Percentiles rank a stretch among this genome's conserved stretches.
Evolutionary conservation across 2,797 vertebrate species (phyloP).

Genomic region (Paramormyrops hopkinsi): DNA sequence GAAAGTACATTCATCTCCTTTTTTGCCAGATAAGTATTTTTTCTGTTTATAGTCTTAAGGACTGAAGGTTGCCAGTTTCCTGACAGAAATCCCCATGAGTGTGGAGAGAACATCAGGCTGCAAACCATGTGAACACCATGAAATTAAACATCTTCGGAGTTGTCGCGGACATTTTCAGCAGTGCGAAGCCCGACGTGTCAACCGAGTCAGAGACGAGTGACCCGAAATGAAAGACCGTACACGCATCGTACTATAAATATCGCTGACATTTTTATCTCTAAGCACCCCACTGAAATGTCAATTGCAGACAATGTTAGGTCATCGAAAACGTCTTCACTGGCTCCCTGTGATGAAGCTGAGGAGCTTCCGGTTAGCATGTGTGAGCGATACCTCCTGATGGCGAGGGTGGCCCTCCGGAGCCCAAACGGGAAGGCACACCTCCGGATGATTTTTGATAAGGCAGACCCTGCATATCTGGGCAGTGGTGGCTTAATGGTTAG

Average conservation of each 20-base stretch:
- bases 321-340: neutral
- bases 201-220: neutral
- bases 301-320: neutral
- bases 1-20: neutral
- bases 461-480: neutral
- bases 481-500: no score
- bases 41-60: neutral
- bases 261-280: neutral
- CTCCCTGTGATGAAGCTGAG: neutral
- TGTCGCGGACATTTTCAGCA: neutral
- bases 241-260: neutral
- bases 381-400: neutral
- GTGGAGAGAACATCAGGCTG: neutral
- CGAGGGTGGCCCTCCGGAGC: neutral
- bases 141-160: neutral
- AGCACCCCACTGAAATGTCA: neutral
- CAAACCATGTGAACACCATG: neutral
- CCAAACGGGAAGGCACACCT: neutral
- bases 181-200: neutral
- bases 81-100: neutral
- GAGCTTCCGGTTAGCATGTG: neutral
- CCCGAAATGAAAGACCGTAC: neutral
- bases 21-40: neutral
- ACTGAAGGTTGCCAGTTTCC: neutral
- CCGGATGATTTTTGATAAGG: neutral